Evolutionary conservation across 2,888 invertebrate species (phyloP).

Genomic region (Aspidiotus destructor): DNA sequence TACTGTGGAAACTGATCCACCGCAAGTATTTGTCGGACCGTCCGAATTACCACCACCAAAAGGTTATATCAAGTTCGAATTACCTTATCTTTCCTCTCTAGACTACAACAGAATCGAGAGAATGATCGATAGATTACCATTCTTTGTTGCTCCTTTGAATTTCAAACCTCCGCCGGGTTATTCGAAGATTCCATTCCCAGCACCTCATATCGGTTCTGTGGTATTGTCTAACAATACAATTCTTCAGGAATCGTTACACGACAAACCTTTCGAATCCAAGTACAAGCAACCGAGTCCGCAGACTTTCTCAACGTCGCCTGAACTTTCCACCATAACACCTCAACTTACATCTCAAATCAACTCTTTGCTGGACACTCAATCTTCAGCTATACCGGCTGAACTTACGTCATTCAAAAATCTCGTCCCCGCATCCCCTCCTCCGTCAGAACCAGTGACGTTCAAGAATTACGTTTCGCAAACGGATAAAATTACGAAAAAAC

Average conservation of each 20-base stretch:
- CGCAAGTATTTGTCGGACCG: constrained; percentile 73
- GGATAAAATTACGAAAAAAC: constrained; percentile 24
- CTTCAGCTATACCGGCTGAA: constrained; percentile 3
- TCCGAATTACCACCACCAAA: constrained; percentile 59
- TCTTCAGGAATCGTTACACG: constrained; percentile 29
- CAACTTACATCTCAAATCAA: constrained; percentile 52
- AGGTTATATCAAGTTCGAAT: constrained; percentile 67
- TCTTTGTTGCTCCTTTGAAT: constrained; percentile 76
- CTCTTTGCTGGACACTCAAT: constrained; percentile 42
- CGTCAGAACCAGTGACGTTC: constrained; percentile 15
- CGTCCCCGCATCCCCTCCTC: not conserved
- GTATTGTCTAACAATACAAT: constrained; percentile 47
- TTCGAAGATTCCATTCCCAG: constrained; percentile 73
- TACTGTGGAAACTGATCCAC: constrained; percentile 57
- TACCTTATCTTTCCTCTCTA: constrained; percentile 68
- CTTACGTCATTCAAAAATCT: not conserved
- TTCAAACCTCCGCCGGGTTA: constrained; percentile 75
- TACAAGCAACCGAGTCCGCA: constrained; percentile 33
- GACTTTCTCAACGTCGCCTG: constrained; percentile 45
- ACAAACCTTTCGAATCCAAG: constrained; percentile 31
- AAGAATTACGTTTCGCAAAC: constrained; percentile 18
- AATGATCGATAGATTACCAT: constrained; percentile 64
- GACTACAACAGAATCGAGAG: constrained; percentile 58
- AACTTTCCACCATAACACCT: constrained; percentile 50
- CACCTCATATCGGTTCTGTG: constrained; percentile 77